These are phyloP conservation scores for Apus apus DNA, from an alignment of 2,113 vertebrate genomes.

Conservation along the genomic window DNA sequence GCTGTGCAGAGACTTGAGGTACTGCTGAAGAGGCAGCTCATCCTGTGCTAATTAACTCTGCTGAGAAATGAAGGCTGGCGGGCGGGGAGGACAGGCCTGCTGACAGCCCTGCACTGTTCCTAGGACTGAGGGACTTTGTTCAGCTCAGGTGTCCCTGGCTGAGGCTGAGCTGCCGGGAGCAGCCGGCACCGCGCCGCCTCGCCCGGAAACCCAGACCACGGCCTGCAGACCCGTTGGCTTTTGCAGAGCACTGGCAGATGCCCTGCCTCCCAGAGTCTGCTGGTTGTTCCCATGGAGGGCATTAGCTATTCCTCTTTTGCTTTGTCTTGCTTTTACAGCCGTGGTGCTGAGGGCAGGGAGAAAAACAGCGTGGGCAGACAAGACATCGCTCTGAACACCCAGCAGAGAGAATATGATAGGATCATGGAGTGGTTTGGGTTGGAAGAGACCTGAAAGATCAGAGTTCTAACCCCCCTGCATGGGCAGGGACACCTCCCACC, in stretches of 20 bases:
- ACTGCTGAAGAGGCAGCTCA: not conserved
- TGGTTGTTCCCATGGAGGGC: not conserved
- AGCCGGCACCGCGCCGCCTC: not conserved
- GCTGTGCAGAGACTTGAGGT: not conserved
- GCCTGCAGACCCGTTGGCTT: not conserved
- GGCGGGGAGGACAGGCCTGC: not conserved
- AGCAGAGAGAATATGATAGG: too few relatives aligned
- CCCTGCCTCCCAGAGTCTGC: not conserved
- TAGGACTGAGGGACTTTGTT: not conserved
- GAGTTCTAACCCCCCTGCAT: too few relatives aligned
- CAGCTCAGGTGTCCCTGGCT: not conserved
- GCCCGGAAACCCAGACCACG: not conserved
- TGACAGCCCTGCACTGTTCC: not conserved
- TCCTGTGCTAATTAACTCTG: not conserved
- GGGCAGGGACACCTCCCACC: too few relatives aligned
- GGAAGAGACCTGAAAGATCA: too few relatives aligned
- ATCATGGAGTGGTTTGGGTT: too few relatives aligned
- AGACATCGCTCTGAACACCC: not conserved
- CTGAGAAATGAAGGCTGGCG: not conserved
- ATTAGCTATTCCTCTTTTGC: not conserved
- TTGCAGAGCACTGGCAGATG: not conserved
- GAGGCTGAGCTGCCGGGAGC: not conserved
- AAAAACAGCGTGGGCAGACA: not conserved
- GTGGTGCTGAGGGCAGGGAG: not conserved
- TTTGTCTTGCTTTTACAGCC: not conserved